Percentiles rank a stretch among this genome's conserved stretches.
Conservation (phyloP, 2,888 invertebrate species). For the Tetheella fluctuosa region DNA sequence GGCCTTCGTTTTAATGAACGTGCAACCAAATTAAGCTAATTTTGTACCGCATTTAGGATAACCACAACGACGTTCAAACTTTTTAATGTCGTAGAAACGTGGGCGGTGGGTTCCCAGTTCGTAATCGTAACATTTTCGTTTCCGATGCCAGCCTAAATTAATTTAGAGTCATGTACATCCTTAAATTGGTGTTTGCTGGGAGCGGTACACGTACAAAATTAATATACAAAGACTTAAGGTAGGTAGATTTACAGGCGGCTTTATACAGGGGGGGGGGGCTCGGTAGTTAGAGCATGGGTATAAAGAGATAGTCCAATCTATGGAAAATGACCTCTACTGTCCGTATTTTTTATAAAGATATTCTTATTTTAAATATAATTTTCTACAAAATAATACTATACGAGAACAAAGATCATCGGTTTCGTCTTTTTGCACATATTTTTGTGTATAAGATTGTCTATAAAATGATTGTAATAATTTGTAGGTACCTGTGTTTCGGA, state of each 20-base stretch:
- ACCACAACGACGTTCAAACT: conserved; percentile 26
- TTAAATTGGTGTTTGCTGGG: conserved; percentile 53
- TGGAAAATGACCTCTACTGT: conserved; percentile 18
- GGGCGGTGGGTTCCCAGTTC: conserved; percentile 35
- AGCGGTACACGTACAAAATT: conserved; percentile 56
- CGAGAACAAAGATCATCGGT: no score
- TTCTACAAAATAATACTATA: no score
- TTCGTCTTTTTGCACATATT: no score
- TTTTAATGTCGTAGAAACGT: conserved; percentile 33
- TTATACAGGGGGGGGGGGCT: no score
- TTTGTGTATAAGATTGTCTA: no score
- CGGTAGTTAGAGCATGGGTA: conserved; percentile 2
- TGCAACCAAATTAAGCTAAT: conserved; percentile 31
- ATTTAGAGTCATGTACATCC: conserved; percentile 49
- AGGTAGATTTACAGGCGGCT: conserved; percentile 18
- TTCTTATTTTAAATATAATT: background rate
- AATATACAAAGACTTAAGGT: conserved; percentile 40
- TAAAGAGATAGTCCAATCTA: background rate
- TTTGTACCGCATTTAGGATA: conserved; percentile 25
- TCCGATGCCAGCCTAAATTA: conserved; percentile 48
- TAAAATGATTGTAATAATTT: background rate
- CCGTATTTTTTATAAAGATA: conserved; percentile 19
- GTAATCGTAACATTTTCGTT: conserved; percentile 50
- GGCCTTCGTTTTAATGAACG: background rate
- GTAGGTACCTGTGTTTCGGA: conserved; percentile 87